Conservation (phyloP, 2,113 vertebrate species). For the Etheostoma spectabile region DNA sequence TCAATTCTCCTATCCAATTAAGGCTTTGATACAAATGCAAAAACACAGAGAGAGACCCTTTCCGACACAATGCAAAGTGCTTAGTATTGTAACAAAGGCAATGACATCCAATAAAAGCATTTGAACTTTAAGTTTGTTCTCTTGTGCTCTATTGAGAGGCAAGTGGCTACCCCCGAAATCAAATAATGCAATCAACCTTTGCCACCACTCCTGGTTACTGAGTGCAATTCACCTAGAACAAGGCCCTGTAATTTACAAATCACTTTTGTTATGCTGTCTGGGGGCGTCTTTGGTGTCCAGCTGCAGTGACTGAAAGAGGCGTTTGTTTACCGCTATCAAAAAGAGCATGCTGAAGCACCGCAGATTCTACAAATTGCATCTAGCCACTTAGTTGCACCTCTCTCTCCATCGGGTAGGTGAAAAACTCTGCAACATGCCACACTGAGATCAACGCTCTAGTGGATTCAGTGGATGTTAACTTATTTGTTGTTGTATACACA, state of each 20-base stretch:
- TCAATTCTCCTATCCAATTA: background rate
- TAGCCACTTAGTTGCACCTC: conserved; percentile 44
- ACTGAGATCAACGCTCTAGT: conserved; percentile 40
- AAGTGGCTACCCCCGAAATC: conserved; percentile 38
- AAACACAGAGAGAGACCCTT: background rate
- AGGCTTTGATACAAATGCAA: conserved; percentile 3
- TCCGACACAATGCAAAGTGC: conserved; percentile 27
- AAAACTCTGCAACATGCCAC: conserved; percentile 10
- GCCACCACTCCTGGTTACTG: conserved; percentile 30
- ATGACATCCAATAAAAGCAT: conserved; percentile 44
- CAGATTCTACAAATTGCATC: conserved; percentile 65
- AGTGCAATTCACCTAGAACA: conserved; percentile 58
- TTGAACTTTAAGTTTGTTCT: conserved; percentile 53
- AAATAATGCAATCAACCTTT: conserved; percentile 65
- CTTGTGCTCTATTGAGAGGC: conserved; percentile 22
- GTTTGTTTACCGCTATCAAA: conserved; percentile 70
- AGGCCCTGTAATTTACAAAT: conserved; percentile 71
- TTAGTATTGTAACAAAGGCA: conserved; percentile 8
- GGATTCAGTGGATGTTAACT: conserved; percentile 4
- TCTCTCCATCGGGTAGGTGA: conserved; percentile 4
- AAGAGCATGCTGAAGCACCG: conserved; percentile 18
- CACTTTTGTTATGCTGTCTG: conserved; percentile 71
- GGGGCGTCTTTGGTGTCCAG: conserved; percentile 65
- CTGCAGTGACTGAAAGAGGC: conserved; percentile 56
- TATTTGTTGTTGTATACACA: conserved; percentile 16